These are phyloP conservation scores for Timema podura DNA, from an alignment of 2,888 invertebrate genomes.

Conservation along the genomic window DNA sequence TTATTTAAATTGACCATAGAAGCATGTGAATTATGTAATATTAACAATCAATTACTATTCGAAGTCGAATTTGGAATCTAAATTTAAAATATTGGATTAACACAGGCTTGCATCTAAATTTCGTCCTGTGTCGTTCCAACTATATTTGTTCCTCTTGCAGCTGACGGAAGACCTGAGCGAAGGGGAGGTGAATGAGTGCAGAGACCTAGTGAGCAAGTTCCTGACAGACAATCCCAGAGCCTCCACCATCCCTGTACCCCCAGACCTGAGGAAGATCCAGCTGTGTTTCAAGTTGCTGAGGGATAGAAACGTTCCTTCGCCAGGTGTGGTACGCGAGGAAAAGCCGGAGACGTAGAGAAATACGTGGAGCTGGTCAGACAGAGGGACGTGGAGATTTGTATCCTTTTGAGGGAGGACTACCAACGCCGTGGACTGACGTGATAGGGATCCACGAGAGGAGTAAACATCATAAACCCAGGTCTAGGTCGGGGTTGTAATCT, in stretches of 20 bases:
- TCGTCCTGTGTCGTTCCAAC: too few relatives aligned
- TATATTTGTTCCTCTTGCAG: too few relatives aligned
- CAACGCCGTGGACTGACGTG: too few relatives aligned
- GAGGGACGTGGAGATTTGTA: slow-evolving; percentile 45
- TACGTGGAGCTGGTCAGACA: slow-evolving; percentile 41
- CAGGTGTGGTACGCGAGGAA: slow-evolving; percentile 15
- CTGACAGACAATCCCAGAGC: slow-evolving; percentile 23
- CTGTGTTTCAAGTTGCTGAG: slow-evolving; percentile 43
- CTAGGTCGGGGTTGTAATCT: too few relatives aligned
- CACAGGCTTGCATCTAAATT: too few relatives aligned
- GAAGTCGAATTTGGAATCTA: too few relatives aligned
- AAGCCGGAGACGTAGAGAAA: slow-evolving; percentile 34
- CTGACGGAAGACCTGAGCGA: background rate
- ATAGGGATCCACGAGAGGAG: too few relatives aligned
- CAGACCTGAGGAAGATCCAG: slow-evolving; percentile 41
- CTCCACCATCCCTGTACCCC: slow-evolving; percentile 34
- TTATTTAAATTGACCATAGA: too few relatives aligned
- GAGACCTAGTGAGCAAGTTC: slow-evolving; percentile 36
- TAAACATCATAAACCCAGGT: too few relatives aligned
- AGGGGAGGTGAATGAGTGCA: slow-evolving; percentile 33
- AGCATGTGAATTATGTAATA: too few relatives aligned
- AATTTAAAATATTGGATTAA: too few relatives aligned
- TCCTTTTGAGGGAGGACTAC: background rate
- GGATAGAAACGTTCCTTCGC: slow-evolving; percentile 27
- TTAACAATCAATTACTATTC: too few relatives aligned